Base-by-base conservation (phyloP, 1,140 invertebrate genomes). In the Trichoplusia ni region DNA sequence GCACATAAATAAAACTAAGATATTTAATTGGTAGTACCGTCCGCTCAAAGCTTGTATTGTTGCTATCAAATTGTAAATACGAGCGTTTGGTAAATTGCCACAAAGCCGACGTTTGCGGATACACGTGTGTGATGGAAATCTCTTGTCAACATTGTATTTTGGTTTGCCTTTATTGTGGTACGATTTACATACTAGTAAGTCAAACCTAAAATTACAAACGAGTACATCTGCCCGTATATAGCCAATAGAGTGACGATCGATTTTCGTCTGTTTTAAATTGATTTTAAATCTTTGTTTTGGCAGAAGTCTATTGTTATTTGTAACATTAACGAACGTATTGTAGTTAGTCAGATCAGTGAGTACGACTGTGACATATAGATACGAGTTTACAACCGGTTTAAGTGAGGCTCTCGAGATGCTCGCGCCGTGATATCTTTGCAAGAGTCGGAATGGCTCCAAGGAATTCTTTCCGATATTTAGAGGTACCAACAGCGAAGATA, bases 1-100 rank as follows among this genome's bases (percentile, higher is more conserved):
- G 46, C 54, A 65, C 35, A 62, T 65, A 65, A 65, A 65, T 58
- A 65, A 40, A 42, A 59, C 63, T 65, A 65, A 65, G 53, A 65
- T 58, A 65, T 65, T 65, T 65, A 65, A 65, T 65, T 65, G 63
- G 63, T 59, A 47, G 40, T 56, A 40, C 40, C 35, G 47, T 54
- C 27, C 27, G 37, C 25, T 54, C 35, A 64, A 47, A 38, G 42
- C 51, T 35, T 46, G 44, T 54, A 35, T 64, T 44, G 53, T 58
- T 59, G 18, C 56, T 46, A 59, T 59, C 56, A 46, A 59, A 59
- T 42, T 58, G 38, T 59, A 46, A 59, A 59, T 59, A 46, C 16
- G 27, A 33, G 18, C 18, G 29, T 46, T 59, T 46, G 56, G 16
- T 59, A 46, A 59, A 59, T 46, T 46, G 27, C 27, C 56, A 59